phyloP scores from a whole-genome alignment of 1,140 invertebrate species.

The Apolygus lucorum region DNA sequence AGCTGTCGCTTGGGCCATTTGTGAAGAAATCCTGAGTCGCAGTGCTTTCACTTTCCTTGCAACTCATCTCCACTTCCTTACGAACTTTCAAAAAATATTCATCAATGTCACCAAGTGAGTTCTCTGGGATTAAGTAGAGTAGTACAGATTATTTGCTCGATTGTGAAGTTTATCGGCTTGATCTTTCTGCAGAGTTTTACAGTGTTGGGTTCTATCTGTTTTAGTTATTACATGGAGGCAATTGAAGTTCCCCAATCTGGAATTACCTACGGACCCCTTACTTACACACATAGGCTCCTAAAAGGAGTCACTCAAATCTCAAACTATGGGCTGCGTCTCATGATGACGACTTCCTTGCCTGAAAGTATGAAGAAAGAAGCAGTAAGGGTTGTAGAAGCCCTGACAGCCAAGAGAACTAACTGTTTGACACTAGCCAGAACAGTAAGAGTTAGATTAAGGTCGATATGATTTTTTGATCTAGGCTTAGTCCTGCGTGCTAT shows the following conservation, averaged over 20 bases:
- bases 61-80: conserved; percentile 71
- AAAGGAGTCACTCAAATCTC: conserved; percentile 38
- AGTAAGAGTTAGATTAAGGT: no score
- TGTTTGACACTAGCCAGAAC: conserved; percentile 11
- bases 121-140: no score
- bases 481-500: no score
- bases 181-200: no score
- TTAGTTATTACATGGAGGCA: conserved; percentile 42
- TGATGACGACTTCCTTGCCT: conserved; percentile 35
- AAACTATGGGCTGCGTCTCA: conserved; percentile 45
- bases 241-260: conserved; percentile 27
- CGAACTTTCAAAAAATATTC: conserved; percentile 62
- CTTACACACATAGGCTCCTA: conserved; percentile 42
- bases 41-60: conserved; percentile 70
- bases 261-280: conserved; percentile 31
- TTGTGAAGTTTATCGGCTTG: no score
- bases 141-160: no score
- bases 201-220: no score
- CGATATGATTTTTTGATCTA: no score
- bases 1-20: conserved; percentile 70
- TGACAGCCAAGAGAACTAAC: conserved; percentile 7
- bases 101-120: conserved; percentile 70
- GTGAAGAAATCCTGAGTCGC: conserved; percentile 58
- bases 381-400: conserved; percentile 1
- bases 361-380: conserved; percentile 29